phyloP scores from a whole-genome alignment of 2,888 invertebrate species.

The Diplolepis rosae region DNA sequence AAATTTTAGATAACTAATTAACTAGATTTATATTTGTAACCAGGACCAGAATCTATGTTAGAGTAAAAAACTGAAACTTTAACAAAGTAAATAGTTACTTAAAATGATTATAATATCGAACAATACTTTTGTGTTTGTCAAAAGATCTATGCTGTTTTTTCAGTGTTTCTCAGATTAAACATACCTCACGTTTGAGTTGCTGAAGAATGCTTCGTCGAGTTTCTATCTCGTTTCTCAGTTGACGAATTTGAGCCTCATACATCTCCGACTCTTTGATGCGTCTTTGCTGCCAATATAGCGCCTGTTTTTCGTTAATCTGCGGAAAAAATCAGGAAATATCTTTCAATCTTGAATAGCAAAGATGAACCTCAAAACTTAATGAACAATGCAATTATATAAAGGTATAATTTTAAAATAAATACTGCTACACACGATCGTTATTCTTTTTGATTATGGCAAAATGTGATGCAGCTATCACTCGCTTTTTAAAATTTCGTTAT shows the following conservation, averaged over 20 bases:
- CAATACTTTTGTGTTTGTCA: too few species aligned
- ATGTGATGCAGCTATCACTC: constrained; percentile 31
- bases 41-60: too few species aligned
- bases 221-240: constrained; percentile 69
- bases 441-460: constrained; percentile 28
- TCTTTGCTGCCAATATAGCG: constrained; percentile 69
- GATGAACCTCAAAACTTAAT: background rate
- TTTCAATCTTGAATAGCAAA: background rate
- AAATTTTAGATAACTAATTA: too few species aligned
- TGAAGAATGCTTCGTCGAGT: constrained; percentile 63
- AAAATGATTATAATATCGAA: too few species aligned
- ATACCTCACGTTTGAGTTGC: constrained; percentile 67
- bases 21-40: too few species aligned
- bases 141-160: too few species aligned
- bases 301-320: constrained; percentile 67
- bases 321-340: constrained; percentile 29
- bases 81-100: too few species aligned
- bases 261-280: constrained; percentile 68
- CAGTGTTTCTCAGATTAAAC: constrained; percentile 16
- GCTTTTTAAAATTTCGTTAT: constrained; percentile 46
- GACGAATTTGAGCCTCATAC: constrained; percentile 66
- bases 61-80: too few species aligned
- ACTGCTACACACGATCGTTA: too few species aligned
- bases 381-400: background rate
- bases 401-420: too few species aligned